A percentile compares a stretch with the other conserved stretches of the same genome.
These are phyloP conservation scores for Vandiemenella viatica DNA, from an alignment of 2,888 invertebrate genomes.

Conservation along the genomic window DNA sequence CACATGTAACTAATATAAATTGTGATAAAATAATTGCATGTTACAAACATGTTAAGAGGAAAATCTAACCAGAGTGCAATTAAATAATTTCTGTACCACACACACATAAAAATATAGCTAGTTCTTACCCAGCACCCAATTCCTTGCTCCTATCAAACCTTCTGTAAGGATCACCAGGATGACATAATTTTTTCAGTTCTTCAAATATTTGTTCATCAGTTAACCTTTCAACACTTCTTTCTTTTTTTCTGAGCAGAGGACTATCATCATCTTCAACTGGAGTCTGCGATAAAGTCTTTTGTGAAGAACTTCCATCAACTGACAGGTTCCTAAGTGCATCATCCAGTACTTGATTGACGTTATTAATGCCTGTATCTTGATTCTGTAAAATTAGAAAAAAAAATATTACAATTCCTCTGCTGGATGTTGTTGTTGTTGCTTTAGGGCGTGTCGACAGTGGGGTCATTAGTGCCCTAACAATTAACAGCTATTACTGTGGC, in stretches of 20 bases:
- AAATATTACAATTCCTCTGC: no score
- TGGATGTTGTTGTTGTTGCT: no score
- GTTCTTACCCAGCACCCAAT: slow-evolving; percentile 59
- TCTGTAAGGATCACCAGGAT: slow-evolving; percentile 62
- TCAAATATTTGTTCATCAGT: slow-evolving; percentile 61
- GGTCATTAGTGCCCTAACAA: no score
- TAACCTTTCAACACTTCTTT: slow-evolving; percentile 36
- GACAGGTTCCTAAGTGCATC: slow-evolving; percentile 11
- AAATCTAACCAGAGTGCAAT: no score
- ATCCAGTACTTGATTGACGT: slow-evolving; percentile 7
- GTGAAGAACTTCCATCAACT: slow-evolving; percentile 9
- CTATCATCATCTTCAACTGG: slow-evolving; percentile 31
- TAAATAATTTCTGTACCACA: no score
- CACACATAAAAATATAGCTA: no score
- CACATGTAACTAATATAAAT: no score
- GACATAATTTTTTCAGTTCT: slow-evolving; percentile 63
- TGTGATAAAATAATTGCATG: no score
- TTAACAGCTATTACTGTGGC: no score
- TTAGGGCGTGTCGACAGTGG: no score
- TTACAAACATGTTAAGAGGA: no score
- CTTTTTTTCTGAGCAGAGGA: slow-evolving; percentile 45
- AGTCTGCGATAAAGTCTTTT: background rate
- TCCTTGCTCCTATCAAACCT: slow-evolving; percentile 70
- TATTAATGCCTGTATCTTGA: background rate
- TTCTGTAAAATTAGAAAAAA: no score